Evolutionary conservation across 1,140 invertebrate species (phyloP), one percentile per base, ranked within the genome.

Genomic region (Diachasmimorpha longicaudata): DNA sequence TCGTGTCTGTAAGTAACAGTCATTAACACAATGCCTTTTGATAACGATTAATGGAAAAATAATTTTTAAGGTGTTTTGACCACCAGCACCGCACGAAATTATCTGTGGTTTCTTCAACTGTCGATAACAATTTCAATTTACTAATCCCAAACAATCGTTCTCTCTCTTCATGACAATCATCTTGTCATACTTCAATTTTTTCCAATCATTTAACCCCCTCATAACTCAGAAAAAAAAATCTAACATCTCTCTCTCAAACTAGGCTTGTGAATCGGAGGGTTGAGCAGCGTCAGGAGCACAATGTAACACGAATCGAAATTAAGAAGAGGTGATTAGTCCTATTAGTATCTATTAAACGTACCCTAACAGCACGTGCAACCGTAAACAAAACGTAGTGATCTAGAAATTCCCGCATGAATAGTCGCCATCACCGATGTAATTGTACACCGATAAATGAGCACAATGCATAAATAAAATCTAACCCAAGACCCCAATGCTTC

Each of bases 251-350:
- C 25, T 13, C 79, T 86, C 79, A 81, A 84, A 83, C 82, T 87
- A 93, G 92, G 89, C 89, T 93, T 89, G 91, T 93, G 89, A 93
- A 92, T 88, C 90, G 92, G 80, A 89, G 92, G 82, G 90, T 93
- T 83, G 92, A 93, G 88, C 91, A 92, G 88, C 90, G 91, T 82
- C 91, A 93, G 88, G 92, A 93, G 86, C 91, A 92, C 88, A 92
- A 91, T 86, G 90, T 93, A 84, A 93, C 92, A 78, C 91, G 91
- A 84, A 93, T 92, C 84, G 92, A 93, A 90, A 91, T 92, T 82
- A 93, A 91, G 73, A 91, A 92, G 88, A 92, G 92, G 92, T 92
- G 92, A 88, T 85, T 89, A 86, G 86, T 81, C 36, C 48, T 3
- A 25, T 63, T 25, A 19, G 14, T 13, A 31, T 11, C 14, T 63